Evolutionary conservation across 2,888 invertebrate species (phyloP).

Genomic region (Dryobotodes eremita): DNA sequence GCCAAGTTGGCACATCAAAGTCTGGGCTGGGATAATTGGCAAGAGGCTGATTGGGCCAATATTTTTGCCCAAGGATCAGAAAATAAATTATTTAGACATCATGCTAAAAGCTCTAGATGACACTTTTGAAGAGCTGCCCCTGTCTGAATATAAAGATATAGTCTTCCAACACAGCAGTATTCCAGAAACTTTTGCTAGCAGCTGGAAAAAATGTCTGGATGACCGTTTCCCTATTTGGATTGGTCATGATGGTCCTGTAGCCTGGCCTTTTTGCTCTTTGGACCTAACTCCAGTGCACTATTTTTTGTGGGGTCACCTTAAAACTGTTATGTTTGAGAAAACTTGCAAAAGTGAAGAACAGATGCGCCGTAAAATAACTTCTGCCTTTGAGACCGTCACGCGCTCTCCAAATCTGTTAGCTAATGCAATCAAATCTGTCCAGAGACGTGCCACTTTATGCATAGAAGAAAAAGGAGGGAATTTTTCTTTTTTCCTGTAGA

Average conservation of each 20-base stretch:
- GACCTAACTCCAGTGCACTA: conserved; percentile 23
- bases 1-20: conserved; percentile 3
- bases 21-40: conserved; percentile 34
- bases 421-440: conserved; percentile 6
- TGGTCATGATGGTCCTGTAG: conserved; percentile 7
- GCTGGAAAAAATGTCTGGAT: conserved; percentile 19
- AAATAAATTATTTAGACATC: conserved; percentile 14
- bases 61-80: conserved; percentile 26
- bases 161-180: conserved; percentile 20
- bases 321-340: neutral
- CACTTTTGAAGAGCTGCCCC: conserved; percentile 5
- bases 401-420: neutral
- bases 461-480: neutral
- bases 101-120: conserved; percentile 8
- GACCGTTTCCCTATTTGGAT: conserved; percentile 30
- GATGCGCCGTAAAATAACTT: conserved; percentile 6
- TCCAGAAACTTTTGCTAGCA: neutral
- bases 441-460: neutral
- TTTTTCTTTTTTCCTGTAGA: conserved; percentile 10
- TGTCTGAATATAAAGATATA: conserved; percentile 6
- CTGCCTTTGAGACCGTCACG: conserved; percentile 21
- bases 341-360: conserved; percentile 19
- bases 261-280: conserved; percentile 13
- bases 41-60: conserved; percentile 24
- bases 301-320: conserved; percentile 35